A percentile compares a stretch with the other conserved stretches of the same genome.
Conservation (phyloP, 1,140 invertebrate species). For the Drosophila seguyi region DNA sequence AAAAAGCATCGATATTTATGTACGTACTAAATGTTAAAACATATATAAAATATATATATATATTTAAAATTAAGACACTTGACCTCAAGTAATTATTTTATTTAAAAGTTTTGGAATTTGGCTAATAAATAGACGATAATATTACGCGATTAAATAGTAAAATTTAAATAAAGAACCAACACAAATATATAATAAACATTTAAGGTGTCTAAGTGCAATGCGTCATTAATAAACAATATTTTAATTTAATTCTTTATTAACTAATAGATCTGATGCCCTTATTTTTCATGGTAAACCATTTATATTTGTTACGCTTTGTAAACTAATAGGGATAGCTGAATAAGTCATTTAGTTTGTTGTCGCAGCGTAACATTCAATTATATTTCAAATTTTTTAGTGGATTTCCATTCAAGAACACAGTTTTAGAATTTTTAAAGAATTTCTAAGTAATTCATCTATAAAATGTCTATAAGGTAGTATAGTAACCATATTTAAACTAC, state of each 20-base stretch:
- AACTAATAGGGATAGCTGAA: not conserved
- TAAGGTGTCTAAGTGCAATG: not conserved
- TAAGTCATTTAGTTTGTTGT: conserved; percentile 8
- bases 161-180: not conserved
- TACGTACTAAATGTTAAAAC: too few species aligned
- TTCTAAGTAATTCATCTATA: too few species aligned
- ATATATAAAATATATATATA: too few species aligned
- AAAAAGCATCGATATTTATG: too few species aligned
- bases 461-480: too few species aligned
- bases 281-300: conserved; percentile 6
- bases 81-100: too few species aligned
- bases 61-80: too few species aligned
- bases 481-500: too few species aligned
- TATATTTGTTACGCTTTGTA: conserved; percentile 18
- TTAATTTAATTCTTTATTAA: not conserved
- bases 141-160: too few species aligned
- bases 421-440: too few species aligned
- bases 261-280: not conserved
- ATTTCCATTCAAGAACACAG: not conserved
- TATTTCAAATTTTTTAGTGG: not conserved
- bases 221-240: not conserved
- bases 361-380: not conserved
- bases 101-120: too few species aligned
- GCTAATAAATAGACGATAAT: too few species aligned
- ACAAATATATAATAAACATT: not conserved